These are phyloP conservation scores for Napeogenes inachia DNA, from an alignment of 2,888 invertebrate genomes.

Conservation along the genomic window DNA sequence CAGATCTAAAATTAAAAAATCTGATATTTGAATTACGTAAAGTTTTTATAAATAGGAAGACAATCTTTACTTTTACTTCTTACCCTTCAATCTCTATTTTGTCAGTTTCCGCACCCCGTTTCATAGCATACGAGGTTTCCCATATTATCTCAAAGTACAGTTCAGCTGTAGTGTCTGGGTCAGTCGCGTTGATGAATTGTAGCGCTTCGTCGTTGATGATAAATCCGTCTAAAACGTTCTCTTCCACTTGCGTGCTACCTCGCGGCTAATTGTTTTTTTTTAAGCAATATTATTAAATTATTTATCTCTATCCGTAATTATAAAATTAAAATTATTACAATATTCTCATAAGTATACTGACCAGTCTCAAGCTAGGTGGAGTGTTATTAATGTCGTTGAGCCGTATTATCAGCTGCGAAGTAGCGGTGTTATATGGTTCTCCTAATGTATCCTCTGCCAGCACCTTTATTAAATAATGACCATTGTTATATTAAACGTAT, in stretches of 20 bases:
- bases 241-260: conserved; percentile 68
- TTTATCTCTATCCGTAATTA: no score
- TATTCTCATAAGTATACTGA: conserved; percentile 42
- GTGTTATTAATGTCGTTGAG: conserved; percentile 85
- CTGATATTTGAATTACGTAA: no score
- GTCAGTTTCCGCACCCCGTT: conserved; percentile 68
- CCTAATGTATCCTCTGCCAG: conserved; percentile 69
- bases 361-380: conserved; percentile 80
- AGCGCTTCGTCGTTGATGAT: conserved; percentile 53
- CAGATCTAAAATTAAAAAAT: no score
- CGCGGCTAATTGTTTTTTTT: conserved; percentile 55
- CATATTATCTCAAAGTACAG: conserved; percentile 79
- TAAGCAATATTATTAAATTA: no score
- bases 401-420: conserved; percentile 77
- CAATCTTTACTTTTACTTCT: conserved; percentile 16
- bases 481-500: not conserved
- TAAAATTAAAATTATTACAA: no score
- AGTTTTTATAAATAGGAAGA: not conserved
- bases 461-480: conserved; percentile 39
- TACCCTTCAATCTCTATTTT: conserved; percentile 51
- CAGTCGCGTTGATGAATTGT: conserved; percentile 70
- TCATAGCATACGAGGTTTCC: conserved; percentile 76
- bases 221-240: conserved; percentile 68
- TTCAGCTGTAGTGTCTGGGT: conserved; percentile 78
- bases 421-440: conserved; percentile 63